Evolutionary conservation across 2,888 invertebrate species (phyloP).

Genomic region (Drepanosiphum platanoidis): DNA sequence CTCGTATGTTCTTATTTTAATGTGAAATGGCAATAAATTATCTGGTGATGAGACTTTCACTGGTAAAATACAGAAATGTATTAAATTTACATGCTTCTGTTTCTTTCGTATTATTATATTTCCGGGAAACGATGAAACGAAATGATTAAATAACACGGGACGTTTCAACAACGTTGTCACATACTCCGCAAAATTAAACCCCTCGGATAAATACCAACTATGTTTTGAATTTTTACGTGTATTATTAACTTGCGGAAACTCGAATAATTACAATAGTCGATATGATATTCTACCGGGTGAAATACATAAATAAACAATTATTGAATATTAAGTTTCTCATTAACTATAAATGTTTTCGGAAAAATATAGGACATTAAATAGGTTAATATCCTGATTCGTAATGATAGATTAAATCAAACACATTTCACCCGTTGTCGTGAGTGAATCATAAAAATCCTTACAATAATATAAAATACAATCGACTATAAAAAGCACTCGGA

Average conservation of each 20-base stretch:
- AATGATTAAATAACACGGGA: background rate
- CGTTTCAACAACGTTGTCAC: background rate
- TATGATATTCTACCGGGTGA: too few species aligned
- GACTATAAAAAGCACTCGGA: too few species aligned
- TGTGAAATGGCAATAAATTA: slow-evolving; percentile 23
- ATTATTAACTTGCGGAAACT: too few species aligned
- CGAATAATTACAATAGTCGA: too few species aligned
- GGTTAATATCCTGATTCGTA: background rate
- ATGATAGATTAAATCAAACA: background rate
- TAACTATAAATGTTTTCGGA: too few species aligned
- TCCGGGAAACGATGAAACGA: background rate
- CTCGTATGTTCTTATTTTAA: slow-evolving; percentile 15
- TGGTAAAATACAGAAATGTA: slow-evolving; percentile 1
- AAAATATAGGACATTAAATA: too few species aligned
- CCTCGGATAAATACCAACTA: too few species aligned
- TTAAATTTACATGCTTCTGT: too few species aligned
- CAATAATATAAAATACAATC: too few species aligned
- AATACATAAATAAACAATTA: too few species aligned
- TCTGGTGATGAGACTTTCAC: slow-evolving; percentile 21
- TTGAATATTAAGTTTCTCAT: too few species aligned
- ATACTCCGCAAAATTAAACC: background rate
- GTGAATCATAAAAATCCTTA: background rate
- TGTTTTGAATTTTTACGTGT: too few species aligned
- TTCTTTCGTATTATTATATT: slow-evolving; percentile 4
- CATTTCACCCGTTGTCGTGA: background rate